Base-by-base conservation (phyloP, 2,888 invertebrate genomes). In the Agonopterix subpropinquella region DNA sequence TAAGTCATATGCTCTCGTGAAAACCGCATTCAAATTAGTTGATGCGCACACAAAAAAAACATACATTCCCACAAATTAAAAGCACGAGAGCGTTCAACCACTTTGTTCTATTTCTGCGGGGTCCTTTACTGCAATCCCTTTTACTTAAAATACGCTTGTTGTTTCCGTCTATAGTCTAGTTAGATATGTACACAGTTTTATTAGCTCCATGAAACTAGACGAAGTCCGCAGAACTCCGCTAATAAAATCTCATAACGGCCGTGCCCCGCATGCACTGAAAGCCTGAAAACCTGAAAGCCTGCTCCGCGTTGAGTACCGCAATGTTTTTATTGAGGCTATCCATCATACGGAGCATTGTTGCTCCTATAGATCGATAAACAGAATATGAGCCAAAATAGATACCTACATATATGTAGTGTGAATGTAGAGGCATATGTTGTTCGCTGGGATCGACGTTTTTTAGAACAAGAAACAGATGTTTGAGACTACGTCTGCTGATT, bases 281-380 rank as follows among this genome's bases (percentile, higher is more conserved):
- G 47, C 41, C 41, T 43, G 47, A 36, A 13, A 36, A 13, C 10
- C 10, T 45, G 4, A 4, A 7, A 8, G 4, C 28, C 11, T 7
- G 28, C 28, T 28, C 28, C 28, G 28, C 4, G 28, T 28, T 28
- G 28, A n/a, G 35, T 36, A 36, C 44, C 13, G 37, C 37, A 39
- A 39, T 53, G 56, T 63, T 64, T 56, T 64, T 69, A 62, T 64
- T 64, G 57, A 47, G 44, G 57, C 68, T 62, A 77, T 77, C 71
- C 66, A 77, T 77, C 75, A 77, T 60, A 52, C 44, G 36, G 48
- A 57, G 52, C 58, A 62, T 65, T 66, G 65, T 71, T 65, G 56
- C 60, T 60, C 54, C 64, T 56, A 60, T 61, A 10, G 59, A 65
- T 63, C 57, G 61, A 62, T 70, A 69, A 67, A 68, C 61, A 58